Evolutionary conservation across 2,888 invertebrate species (phyloP).

Genomic region (Agrochola lychnidis): DNA sequence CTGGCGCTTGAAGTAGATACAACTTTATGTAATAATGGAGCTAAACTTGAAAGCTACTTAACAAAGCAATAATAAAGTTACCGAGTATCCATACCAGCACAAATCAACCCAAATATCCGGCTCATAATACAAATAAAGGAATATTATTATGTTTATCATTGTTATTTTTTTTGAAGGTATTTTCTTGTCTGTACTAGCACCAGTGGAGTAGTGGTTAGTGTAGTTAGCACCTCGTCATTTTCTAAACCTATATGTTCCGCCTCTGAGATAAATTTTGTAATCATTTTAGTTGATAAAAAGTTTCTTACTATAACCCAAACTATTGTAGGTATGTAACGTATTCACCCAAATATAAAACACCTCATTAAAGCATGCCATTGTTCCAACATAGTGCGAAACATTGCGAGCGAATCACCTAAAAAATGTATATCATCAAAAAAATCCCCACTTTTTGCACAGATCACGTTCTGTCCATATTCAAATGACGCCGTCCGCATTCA

Average conservation of each 20-base stretch:
- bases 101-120: background rate
- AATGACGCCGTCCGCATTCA: conserved; percentile 57
- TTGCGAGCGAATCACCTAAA: background rate
- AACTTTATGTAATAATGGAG: background rate
- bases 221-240: no score
- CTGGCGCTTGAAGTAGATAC: background rate
- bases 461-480: conserved; percentile 57
- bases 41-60: conserved; percentile 13
- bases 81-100: background rate
- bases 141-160: no score
- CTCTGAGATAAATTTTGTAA: background rate
- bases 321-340: background rate
- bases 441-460: conserved; percentile 47
- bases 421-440: conserved; percentile 32
- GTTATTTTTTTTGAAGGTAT: background rate
- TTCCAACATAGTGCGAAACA: background rate
- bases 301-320: background rate
- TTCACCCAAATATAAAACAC: background rate
- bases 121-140: background rate
- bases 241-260: background rate
- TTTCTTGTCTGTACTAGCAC: background rate
- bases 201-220: no score
- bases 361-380: background rate
- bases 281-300: background rate
- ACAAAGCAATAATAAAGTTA: conserved; percentile 28